These are phyloP conservation scores for Agapornis canus DNA, from an alignment of 2,797 vertebrate genomes.

Conservation along the genomic window DNA sequence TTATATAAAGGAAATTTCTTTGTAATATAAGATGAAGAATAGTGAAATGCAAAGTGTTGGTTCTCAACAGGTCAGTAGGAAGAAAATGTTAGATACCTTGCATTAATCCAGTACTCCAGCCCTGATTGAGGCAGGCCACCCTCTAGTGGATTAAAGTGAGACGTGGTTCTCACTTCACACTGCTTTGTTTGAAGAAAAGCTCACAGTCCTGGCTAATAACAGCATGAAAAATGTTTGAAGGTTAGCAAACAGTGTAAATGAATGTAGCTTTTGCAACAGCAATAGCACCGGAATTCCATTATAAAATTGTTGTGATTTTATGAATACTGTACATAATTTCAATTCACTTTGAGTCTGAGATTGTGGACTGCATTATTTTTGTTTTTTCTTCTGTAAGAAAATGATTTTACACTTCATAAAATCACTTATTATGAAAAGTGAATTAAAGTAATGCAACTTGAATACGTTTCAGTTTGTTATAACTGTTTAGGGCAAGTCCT, in stretches of 20 bases:
- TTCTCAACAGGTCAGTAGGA: slow-evolving; percentile 70
- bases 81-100: background rate
- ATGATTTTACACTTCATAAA: background rate
- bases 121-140: slow-evolving; percentile 67
- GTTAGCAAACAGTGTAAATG: background rate
- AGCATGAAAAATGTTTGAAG: background rate
- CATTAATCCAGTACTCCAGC: background rate
- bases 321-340: background rate
- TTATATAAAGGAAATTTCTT: background rate
- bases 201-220: background rate
- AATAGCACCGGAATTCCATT: background rate
- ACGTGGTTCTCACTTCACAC: slow-evolving; percentile 27
- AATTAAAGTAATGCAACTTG: background rate
- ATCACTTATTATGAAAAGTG: background rate
- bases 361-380: background rate
- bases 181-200: background rate
- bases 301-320: background rate
- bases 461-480: background rate
- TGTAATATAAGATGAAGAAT: background rate
- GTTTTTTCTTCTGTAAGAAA: background rate
- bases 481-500: background rate
- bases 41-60: background rate
- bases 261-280: background rate
- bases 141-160: slow-evolving; percentile 77
- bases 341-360: background rate